Percentiles rank a stretch among this genome's conserved stretches.
phyloP scores from a whole-genome alignment of 2,797 vertebrate species.

The Chelon auratus region DNA sequence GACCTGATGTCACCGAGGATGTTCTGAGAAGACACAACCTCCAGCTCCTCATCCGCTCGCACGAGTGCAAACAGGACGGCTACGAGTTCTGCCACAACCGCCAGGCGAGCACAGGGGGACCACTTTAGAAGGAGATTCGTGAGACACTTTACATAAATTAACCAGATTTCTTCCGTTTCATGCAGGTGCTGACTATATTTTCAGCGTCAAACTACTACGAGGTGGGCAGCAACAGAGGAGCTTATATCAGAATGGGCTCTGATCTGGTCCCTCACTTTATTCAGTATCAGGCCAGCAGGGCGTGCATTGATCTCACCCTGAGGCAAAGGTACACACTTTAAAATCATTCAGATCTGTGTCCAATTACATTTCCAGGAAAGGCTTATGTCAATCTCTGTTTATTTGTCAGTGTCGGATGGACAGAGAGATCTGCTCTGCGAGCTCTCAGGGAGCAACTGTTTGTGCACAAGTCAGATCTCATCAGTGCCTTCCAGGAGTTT shows the following conservation, averaged over 20 bases:
- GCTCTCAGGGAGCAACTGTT: conserved; percentile 90
- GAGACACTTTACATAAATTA: neutral
- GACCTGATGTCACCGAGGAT: conserved; percentile 89
- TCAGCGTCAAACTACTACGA: conserved; percentile 94
- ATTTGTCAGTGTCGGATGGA: conserved; percentile 87
- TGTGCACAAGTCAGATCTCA: conserved; percentile 90
- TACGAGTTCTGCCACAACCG: conserved; percentile 93
- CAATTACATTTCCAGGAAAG: neutral
- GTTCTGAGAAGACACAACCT: conserved; percentile 88
- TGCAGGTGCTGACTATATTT: conserved; percentile 85
- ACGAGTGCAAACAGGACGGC: conserved; percentile 96
- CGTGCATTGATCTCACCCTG: conserved; percentile 86
- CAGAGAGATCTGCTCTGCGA: conserved; percentile 91
- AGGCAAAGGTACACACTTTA: conserved; percentile 87
- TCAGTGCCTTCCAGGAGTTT: conserved; percentile 84
- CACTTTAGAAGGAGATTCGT: neutral
- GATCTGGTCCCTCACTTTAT: conserved; percentile 90
- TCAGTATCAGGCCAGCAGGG: conserved; percentile 92
- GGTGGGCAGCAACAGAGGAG: conserved; percentile 95
- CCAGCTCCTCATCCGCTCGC: conserved; percentile 93
- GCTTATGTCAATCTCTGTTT: neutral
- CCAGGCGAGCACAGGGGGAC: conserved; percentile 78
- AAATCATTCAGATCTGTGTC: neutral
- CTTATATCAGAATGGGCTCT: conserved; percentile 91
- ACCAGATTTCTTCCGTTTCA: neutral